Conservation (phyloP, 2,797 vertebrate species). For the Anisognathus igniventris region DNA sequence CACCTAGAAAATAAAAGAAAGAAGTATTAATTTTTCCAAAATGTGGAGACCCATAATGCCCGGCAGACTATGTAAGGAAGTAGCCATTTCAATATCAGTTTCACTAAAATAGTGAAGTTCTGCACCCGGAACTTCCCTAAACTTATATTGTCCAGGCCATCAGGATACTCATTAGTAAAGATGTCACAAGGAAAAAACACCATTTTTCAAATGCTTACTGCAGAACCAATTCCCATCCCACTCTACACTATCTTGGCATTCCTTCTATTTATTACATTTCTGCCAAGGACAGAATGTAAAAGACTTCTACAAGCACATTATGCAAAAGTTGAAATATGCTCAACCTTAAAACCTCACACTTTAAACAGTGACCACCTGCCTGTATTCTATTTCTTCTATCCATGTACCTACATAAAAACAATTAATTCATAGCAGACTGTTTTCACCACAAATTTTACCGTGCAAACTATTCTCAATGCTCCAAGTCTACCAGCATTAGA, state of each 20-base stretch:
- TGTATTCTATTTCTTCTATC: neutral
- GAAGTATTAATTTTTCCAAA: neutral
- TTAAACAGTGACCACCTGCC: neutral
- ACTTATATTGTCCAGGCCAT: neutral
- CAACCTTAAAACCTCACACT: neutral
- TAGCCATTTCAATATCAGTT: neutral
- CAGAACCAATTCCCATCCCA: neutral
- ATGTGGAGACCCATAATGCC: neutral
- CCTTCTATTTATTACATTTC: neutral
- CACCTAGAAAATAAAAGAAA: constrained; percentile 73
- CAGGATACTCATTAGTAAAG: neutral
- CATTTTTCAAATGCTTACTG: neutral
- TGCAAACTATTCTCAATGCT: neutral
- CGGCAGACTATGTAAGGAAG: neutral
- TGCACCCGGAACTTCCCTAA: neutral
- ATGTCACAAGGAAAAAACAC: neutral
- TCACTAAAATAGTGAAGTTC: neutral
- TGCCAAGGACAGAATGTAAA: neutral
- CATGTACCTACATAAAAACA: neutral
- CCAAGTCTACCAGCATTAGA: neutral
- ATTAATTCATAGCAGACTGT: neutral
- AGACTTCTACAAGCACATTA: neutral
- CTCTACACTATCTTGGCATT: neutral
- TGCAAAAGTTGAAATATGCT: neutral
- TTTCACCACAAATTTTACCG: neutral